Conservation (phyloP, 2,888 invertebrate species). For the Stenichneumon culpator region DNA sequence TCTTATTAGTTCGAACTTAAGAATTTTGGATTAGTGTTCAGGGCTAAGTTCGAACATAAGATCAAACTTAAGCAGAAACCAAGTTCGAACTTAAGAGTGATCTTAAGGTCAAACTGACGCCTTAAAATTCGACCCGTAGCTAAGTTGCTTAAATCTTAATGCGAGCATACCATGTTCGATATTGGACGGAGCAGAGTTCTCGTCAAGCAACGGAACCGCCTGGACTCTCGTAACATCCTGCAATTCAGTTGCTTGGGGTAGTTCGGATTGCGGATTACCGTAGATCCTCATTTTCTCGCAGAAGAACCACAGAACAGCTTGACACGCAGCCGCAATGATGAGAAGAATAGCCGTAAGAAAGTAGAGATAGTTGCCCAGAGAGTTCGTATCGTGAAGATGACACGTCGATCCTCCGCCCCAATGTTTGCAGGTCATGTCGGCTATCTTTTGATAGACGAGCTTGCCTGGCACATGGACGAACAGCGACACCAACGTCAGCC, state of each 20-base stretch:
- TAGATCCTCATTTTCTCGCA: slow-evolving; percentile 84
- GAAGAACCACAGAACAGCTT: slow-evolving; percentile 85
- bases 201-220: slow-evolving; percentile 70
- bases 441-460: slow-evolving; percentile 87
- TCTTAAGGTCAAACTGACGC: too few species aligned
- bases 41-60: too few species aligned
- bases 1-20: too few species aligned
- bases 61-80: too few species aligned
- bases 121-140: too few species aligned
- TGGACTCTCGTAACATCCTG: slow-evolving; percentile 69
- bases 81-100: too few species aligned
- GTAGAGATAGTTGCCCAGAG: slow-evolving; percentile 86
- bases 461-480: slow-evolving; percentile 89
- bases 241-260: slow-evolving; percentile 70
- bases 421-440: slow-evolving; percentile 85
- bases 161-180: slow-evolving; percentile 52
- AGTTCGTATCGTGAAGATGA: slow-evolving; percentile 85
- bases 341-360: slow-evolving; percentile 85
- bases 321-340: slow-evolving; percentile 84
- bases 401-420: slow-evolving; percentile 85
- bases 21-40: too few species aligned
- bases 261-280: slow-evolving; percentile 65
- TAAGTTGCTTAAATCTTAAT: background rate
- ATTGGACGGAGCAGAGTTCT: slow-evolving; percentile 29
- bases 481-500: slow-evolving; percentile 86